Evolutionary conservation across 23 tunicate species (phyloP).

Genomic region (Trididemnum miniatum): DNA sequence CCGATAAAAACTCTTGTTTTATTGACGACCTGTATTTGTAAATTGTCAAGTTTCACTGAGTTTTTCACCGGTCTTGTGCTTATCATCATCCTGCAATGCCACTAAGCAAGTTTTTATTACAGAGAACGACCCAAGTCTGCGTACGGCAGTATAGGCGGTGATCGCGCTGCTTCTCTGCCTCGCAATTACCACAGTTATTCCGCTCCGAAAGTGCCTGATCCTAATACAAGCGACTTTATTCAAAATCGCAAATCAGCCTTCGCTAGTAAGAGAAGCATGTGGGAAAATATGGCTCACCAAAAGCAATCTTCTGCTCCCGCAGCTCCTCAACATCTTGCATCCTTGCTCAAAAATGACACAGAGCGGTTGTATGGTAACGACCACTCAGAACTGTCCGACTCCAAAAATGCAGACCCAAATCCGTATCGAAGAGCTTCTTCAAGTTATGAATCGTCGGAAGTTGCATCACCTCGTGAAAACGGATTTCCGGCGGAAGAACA

Average conservation of each 20-base stretch:
- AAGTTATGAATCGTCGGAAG: not conserved
- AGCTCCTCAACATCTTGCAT: conserved; percentile 41
- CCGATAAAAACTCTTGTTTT: too few relatives aligned
- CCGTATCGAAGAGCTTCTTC: not conserved
- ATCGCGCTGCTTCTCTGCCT: conserved; percentile 52
- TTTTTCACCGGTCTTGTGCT: too few relatives aligned
- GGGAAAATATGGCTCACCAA: conserved; percentile 56
- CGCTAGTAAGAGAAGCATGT: conserved; percentile 77
- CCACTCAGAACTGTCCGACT: not conserved
- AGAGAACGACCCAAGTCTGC: conserved; percentile 84
- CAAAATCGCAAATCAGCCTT: conserved; percentile 62
- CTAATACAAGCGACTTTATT: conserved; percentile 30
- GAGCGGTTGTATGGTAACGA: conserved; percentile 19
- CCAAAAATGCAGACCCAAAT: not conserved
- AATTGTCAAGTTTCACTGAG: too few relatives aligned
- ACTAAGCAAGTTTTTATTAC: not conserved
- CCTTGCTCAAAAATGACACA: conserved; percentile 47
- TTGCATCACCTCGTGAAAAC: not conserved
- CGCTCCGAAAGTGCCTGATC: conserved; percentile 50
- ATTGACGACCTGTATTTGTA: too few relatives aligned
- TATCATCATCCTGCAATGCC: not conserved
- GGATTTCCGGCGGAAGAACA: not conserved
- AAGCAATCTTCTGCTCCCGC: not conserved
- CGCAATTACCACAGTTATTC: conserved; percentile 60
- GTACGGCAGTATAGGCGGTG: conserved; percentile 3